Evolutionary conservation across 2,113 vertebrate species (phyloP).

Genomic region (Motacilla alba): DNA sequence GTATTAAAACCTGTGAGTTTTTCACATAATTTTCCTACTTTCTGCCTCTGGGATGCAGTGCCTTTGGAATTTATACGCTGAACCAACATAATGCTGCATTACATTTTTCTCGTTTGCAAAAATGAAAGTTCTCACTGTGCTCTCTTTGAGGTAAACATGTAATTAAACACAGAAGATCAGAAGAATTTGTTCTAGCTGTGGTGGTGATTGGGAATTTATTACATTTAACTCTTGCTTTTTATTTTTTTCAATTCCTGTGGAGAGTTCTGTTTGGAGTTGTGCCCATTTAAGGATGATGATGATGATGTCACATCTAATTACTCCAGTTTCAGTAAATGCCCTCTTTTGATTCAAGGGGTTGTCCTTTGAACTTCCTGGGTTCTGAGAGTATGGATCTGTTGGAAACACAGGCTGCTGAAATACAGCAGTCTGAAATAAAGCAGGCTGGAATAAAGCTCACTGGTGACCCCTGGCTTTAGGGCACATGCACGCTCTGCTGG

Average conservation of each 20-base stretch:
- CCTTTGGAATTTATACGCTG: background rate
- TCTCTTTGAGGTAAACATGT: background rate
- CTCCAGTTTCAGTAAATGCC: rapidly evolving
- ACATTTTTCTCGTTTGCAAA: background rate
- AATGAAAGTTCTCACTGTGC: background rate
- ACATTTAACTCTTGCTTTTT: background rate
- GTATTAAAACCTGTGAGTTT: background rate
- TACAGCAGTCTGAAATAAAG: too few species aligned
- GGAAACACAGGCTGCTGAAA: background rate
- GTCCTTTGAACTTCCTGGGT: background rate
- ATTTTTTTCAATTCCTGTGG: rapidly evolving
- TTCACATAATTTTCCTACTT: background rate
- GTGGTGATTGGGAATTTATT: background rate
- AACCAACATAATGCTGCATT: background rate
- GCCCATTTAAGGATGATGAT: background rate
- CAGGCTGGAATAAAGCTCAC: background rate
- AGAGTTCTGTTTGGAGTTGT: background rate
- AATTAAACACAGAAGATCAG: background rate
- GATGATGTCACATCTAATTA: background rate
- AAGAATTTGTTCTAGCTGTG: background rate
- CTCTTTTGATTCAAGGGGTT: background rate
- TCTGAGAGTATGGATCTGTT: background rate
- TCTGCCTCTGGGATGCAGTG: background rate
- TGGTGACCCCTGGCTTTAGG: background rate
- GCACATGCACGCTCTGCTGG: background rate